Conservation (phyloP, 2,113 vertebrate species). For the Sylvia atricapilla region DNA sequence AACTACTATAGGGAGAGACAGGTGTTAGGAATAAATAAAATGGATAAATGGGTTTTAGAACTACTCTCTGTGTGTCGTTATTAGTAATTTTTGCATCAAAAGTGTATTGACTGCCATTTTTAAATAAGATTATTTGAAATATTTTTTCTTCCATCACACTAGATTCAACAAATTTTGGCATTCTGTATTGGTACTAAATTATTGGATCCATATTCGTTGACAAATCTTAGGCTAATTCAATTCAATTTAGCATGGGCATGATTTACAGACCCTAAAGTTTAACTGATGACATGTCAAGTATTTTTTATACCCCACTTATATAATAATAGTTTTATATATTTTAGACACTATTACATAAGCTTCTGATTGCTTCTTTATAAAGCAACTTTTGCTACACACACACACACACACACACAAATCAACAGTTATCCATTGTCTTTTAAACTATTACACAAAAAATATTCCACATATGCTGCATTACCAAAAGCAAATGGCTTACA, state of each 20-base stretch:
- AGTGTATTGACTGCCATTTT: neutral
- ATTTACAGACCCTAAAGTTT: neutral
- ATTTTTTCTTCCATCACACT: neutral
- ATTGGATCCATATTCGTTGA: neutral
- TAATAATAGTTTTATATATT: neutral
- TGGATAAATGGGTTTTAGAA: neutral
- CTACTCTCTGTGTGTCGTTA: neutral
- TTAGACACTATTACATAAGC: neutral
- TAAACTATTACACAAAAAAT: neutral
- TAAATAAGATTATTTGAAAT: neutral
- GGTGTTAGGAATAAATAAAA: neutral
- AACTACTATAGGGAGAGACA: neutral
- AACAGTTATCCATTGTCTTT: neutral
- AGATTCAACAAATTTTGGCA: neutral
- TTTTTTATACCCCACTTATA: neutral
- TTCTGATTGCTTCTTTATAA: neutral
- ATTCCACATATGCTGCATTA: neutral
- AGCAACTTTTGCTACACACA: neutral
- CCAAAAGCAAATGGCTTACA: neutral
- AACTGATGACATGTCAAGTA: neutral
- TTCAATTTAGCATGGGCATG: neutral
- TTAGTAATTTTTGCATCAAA: neutral
- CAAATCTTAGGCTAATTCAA: neutral
- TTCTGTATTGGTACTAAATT: neutral
- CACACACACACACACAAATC: too few species aligned